Base-by-base conservation (phyloP, 2,113 vertebrate genomes). In the Ophiodon elongatus region DNA sequence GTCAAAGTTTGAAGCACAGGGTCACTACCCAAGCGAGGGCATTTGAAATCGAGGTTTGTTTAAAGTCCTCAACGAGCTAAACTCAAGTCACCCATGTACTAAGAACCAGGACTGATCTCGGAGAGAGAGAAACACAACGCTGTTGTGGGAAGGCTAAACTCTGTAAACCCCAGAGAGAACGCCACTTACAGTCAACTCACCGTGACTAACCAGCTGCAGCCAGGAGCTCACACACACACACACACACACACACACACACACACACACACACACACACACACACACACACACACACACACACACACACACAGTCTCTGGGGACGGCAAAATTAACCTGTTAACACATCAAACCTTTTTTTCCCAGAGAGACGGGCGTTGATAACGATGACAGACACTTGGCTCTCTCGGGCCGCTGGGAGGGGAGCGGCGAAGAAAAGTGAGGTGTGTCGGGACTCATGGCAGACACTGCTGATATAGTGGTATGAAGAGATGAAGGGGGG, bases 251-350 rank as follows among this genome's bases (percentile, higher is more conserved):
- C 35, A 37, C 35, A 37, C 35, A 37, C 35, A 37, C 35, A 37
- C 35, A 37, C 35, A 37, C 35, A 9, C 64, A 85, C 67, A 56
- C 15, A 9, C 64, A 85, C 63, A 47, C 23, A 23, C 33, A 33
- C 33, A 33, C 35, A 37, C 35, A 37, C 35, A 37, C 35, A 37
- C 35, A 37, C 35, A 37, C 35, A 37, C 35, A 9, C 64, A 85
- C 67, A 56, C 15, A 9, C 64, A 85, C 63, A 47, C 23, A 23
- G 71, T 82, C 84, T 86, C 63, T 71, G 15, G 83, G 65, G 77
- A 70, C 4, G 25, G 50, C 13, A 19, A 79, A 91, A 91, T 91
- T 82, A 87, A 89, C 85, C 87, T 83, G 27, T 47, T 50, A 81
- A 56, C 65, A 77, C 68, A 76, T 82, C 80, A 62, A 71, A 50